Evolutionary conservation across 2,797 vertebrate species (phyloP), one percentile per base, ranked within the genome.

Genomic region (Lepilemur septentrionalis): DNA sequence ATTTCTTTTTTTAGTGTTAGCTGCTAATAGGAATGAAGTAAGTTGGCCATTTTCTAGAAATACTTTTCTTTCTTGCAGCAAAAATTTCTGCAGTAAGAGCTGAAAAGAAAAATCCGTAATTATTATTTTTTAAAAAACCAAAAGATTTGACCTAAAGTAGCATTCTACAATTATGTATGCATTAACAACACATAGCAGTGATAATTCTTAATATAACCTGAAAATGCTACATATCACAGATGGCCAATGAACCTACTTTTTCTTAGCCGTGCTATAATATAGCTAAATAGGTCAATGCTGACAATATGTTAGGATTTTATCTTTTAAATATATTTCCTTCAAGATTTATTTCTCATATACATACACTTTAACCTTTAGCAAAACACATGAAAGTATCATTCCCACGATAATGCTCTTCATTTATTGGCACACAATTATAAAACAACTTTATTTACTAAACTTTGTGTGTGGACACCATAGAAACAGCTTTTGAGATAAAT

Each of bases 311-410:
- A 83, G 80, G 43, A 72, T 59, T 94, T 86, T 89, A 72, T 92
- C 84, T 76, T 80, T 95, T 93, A 90, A 93, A 89, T 69, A 30
- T 84, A 81, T 90, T 94, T 57, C 84, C 90, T 88, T 85, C 28
- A 59, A 83, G 79, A 79, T 86, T 91, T 91, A 61, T 85, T 95
- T 84, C 73, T 41, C 63, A 43, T 63, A 86, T 18, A 46, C 46
- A 59, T 23, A 80, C 12, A 65, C 50, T 88, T 93, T 48, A 75
- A 72, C 63, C 57, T 97, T 97, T 88, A 93, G 82, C 43, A 73
- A 92, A 46, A 72, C 20, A 48, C 30, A 11, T 12, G 4, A 35
- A 48, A 35, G 13, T 55, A 30, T 38, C 10, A 5, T 89, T 84
- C 22, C n/a, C 25, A 43, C 18, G 23, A 17, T 50, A 35, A 85